These are phyloP conservation scores for Poecilia gillii DNA, from an alignment of 2,797 vertebrate genomes.

Conservation along the genomic window DNA sequence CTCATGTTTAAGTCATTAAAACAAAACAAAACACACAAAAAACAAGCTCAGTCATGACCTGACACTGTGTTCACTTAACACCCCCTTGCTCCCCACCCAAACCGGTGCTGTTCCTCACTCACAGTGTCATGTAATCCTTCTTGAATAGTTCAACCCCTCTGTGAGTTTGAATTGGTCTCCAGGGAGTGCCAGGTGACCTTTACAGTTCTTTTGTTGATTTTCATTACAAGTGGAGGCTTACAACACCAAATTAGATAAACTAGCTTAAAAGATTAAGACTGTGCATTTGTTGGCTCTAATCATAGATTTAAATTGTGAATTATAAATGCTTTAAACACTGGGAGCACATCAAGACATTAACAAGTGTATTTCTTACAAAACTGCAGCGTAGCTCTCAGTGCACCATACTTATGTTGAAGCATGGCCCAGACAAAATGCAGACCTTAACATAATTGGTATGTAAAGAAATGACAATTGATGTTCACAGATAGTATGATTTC, in stretches of 20 bases:
- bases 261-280: neutral
- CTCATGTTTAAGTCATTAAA: neutral
- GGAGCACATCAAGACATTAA: neutral
- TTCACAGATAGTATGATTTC: neutral
- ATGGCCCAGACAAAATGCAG: neutral
- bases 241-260: neutral
- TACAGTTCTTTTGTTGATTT: neutral
- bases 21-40: neutral
- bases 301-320: neutral
- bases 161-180: neutral
- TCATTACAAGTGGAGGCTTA: neutral
- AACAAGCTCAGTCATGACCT: neutral
- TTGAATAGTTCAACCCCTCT: neutral
- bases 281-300: neutral
- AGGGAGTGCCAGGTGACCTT: slow-evolving; percentile 2
- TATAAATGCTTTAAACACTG: neutral
- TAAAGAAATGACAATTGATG: neutral
- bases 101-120: neutral
- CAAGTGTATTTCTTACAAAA: neutral
- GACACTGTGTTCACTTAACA: neutral
- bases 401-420: neutral
- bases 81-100: neutral
- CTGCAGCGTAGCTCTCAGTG: neutral
- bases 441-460: neutral
- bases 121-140: slow-evolving; percentile 9